phyloP scores from a whole-genome alignment of 2,888 invertebrate species.

The Neoitamus cyanurus region DNA sequence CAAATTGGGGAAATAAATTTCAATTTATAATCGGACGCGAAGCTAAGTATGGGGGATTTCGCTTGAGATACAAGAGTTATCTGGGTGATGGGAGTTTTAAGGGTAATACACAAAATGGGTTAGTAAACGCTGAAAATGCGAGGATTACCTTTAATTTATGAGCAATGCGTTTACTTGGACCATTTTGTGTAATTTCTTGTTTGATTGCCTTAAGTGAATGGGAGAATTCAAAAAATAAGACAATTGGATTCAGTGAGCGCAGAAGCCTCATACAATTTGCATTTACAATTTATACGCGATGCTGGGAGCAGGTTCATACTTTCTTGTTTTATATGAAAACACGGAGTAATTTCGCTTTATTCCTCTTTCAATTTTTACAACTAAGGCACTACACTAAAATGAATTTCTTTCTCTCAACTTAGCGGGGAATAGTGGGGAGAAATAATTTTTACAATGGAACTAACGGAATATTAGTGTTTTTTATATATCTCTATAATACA shows the following conservation, averaged over 20 bases:
- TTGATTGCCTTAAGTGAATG: not conserved
- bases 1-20: constrained; percentile 10
- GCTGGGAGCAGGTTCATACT: not conserved
- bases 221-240: not conserved
- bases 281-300: not conserved
- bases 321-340: not conserved
- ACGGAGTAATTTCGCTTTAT: not conserved
- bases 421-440: too few species aligned
- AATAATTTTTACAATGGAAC: too few species aligned
- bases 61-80: not conserved
- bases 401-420: too few species aligned
- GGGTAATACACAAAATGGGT: not conserved
- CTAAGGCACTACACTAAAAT: too few species aligned
- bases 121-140: not conserved
- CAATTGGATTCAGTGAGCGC: not conserved
- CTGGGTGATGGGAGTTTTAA: not conserved
- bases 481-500: too few species aligned
- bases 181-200: not conserved
- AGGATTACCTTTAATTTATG: not conserved
- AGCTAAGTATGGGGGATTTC: not conserved
- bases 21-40: not conserved
- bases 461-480: too few species aligned
- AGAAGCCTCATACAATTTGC: not conserved
- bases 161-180: not conserved
- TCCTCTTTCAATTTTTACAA: not conserved